Evolutionary conservation across 2,888 invertebrate species (phyloP), one percentile per base, ranked within the genome.

Genomic region (Falcaria lacertinaria): DNA sequence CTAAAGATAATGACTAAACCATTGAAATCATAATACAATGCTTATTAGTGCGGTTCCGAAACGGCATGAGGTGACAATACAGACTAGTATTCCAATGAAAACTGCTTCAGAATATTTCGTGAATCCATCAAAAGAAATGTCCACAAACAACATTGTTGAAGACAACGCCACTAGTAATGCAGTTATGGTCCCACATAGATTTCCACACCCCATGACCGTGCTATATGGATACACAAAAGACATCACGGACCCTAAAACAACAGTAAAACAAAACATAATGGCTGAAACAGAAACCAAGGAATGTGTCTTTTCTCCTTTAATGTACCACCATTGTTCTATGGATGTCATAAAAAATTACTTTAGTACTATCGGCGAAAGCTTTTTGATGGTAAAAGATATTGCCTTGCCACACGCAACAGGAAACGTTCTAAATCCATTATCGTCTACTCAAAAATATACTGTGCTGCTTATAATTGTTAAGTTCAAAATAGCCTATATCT

Each of bases 311-410:
- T 78, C 76, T 79, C 71, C 67, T 61, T 74, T 76, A 79, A 80
- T 76, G 68, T 68, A 56, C 59, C 52, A 57, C 75, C 58, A 68
- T 86, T 84, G 80, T 85, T 73, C 67, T 69, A 60, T 57, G 62
- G 70, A 79, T 74, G 83, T 83, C 85, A 81, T 88, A 86, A 87
- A 86, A 85, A 85, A 85, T 84, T 78, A 82, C 81, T 81, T 78
- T 69, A 77, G 69, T 74, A 71, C 68, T 52, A 79, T 79, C 79
- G 82, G 83, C 78, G 69, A 82, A 77, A 79, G 79, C 84, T 85
- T 37, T 37, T 85, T 82, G 80, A 84, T 76, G 79, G 77, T 73
- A 64, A 72, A 77, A 77, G 75, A 80, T 77, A 76, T 73, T 64
- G 60, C 73, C 65, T 50, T 43, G 39, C 37, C 48, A 36, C 15